Conservation (phyloP, 2,113 vertebrate species). For the Nannobrachium achirus region DNA sequence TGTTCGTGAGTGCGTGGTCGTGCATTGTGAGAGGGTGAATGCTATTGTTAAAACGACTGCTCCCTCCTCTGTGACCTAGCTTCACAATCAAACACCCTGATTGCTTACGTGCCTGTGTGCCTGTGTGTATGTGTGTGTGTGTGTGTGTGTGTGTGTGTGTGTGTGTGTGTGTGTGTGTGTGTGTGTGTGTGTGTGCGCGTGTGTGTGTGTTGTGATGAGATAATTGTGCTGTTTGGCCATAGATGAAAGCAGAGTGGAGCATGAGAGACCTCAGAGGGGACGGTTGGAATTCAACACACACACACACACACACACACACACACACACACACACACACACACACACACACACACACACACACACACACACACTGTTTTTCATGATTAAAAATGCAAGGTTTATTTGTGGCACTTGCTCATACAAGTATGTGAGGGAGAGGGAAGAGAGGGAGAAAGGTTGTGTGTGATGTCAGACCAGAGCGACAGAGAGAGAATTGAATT, state of each 20-base stretch:
- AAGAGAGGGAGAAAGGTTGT: too few species aligned
- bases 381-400: too few species aligned
- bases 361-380: neutral
- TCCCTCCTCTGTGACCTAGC: too few species aligned
- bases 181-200: slow-evolving; percentile 7
- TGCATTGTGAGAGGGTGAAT: too few species aligned
- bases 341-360: neutral
- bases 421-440: too few species aligned
- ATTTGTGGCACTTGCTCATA: too few species aligned
- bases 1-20: too few species aligned
- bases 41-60: too few species aligned
- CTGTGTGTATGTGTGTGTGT: neutral
- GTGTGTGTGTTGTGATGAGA: neutral
- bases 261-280: slow-evolving; percentile 35
- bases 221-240: slow-evolving; percentile 24
- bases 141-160: slow-evolving; percentile 11
- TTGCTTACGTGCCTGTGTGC: neutral
- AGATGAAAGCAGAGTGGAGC: slow-evolving; percentile 43
- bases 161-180: neutral
- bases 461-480: too few species aligned
- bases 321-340: neutral
- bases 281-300: neutral
- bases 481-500: too few species aligned
- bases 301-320: neutral
- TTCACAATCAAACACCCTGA: neutral